A percentile compares a stretch with the other conserved stretches of the same genome.
phyloP scores from a whole-genome alignment of 2,113 vertebrate genomes.

The Oenanthe oenanthe region DNA sequence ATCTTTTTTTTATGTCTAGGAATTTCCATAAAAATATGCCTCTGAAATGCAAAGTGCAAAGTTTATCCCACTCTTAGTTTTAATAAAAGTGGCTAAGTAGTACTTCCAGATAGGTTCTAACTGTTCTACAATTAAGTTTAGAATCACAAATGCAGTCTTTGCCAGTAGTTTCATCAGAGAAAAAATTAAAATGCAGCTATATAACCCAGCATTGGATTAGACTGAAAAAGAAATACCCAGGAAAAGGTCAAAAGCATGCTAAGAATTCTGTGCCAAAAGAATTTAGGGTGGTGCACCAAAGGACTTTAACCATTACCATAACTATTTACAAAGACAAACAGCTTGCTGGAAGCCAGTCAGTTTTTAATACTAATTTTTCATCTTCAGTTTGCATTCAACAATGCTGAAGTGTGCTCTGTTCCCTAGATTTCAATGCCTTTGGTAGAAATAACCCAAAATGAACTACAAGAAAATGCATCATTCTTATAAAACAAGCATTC shows the following conservation, averaged over 20 bases:
- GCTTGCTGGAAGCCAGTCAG: not conserved
- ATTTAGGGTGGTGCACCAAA: not conserved
- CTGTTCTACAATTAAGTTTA: not conserved
- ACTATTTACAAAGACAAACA: not conserved
- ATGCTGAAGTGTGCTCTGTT: not conserved
- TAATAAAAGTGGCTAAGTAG: not conserved
- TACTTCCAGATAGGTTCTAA: not conserved
- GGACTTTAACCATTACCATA: not conserved
- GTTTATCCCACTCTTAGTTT: not conserved
- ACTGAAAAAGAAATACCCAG: not conserved
- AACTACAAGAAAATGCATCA: not conserved
- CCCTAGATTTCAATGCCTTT: not conserved
- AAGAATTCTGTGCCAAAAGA: not conserved
- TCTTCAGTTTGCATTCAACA: not conserved
- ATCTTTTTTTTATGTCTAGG: not conserved
- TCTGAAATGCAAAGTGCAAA: not conserved
- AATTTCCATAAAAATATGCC: not conserved
- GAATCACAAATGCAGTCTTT: not conserved
- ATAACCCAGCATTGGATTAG: not conserved
- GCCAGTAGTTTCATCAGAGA: not conserved
- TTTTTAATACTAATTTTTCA: not conserved
- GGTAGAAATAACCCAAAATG: not conserved
- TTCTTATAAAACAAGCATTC: not conserved
- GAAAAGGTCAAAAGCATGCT: not conserved
- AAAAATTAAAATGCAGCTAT: not conserved